These are phyloP conservation scores for Gambusia holbrooki DNA, from an alignment of 2,113 vertebrate genomes.

Conservation along the genomic window DNA sequence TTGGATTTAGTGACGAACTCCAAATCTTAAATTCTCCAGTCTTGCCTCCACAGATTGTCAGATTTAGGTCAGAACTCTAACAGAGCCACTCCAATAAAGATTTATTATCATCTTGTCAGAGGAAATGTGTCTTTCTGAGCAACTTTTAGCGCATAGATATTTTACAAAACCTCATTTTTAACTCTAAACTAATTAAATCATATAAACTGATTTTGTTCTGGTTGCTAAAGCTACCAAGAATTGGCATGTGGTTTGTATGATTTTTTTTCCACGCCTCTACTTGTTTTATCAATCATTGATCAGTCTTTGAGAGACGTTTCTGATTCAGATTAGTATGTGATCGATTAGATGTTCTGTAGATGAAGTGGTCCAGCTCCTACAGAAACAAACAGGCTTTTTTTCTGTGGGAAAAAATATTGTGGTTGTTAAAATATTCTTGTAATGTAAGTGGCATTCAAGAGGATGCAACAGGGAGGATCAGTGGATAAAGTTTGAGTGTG, in stretches of 20 bases:
- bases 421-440: neutral
- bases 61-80: neutral
- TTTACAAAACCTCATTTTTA: neutral
- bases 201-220: no score
- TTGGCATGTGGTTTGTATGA: no score
- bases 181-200: neutral
- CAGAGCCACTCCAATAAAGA: neutral
- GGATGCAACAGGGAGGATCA: conserved; percentile 9
- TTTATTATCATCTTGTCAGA: neutral
- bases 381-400: neutral
- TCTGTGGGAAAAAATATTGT: neutral
- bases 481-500: neutral
- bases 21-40: neutral
- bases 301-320: neutral
- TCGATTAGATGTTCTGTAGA: neutral
- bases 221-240: no score
- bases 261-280: neutral
- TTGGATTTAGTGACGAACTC: neutral
- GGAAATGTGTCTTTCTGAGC: neutral
- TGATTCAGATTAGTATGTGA: no score
- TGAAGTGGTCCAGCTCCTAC: neutral
- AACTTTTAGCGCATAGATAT: neutral
- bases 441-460: conserved; percentile 9
- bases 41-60: neutral
- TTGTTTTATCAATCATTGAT: neutral